Conservation (phyloP, 2,797 vertebrate genomes). For the Paramormyrops hopkinsi region DNA sequence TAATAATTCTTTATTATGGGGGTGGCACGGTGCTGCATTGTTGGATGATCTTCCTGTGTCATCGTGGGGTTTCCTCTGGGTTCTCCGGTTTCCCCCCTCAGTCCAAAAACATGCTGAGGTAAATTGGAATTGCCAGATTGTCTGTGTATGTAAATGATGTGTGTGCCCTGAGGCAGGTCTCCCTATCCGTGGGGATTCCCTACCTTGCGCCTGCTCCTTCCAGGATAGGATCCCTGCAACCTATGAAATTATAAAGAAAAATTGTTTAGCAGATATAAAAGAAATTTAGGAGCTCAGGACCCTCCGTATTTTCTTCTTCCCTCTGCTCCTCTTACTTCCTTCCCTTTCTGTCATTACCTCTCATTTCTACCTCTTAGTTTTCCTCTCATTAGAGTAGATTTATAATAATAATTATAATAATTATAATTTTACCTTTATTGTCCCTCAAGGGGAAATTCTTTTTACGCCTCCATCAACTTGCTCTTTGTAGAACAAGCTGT, state of each 20-base stretch:
- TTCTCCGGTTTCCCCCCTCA: neutral
- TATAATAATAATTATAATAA: neutral
- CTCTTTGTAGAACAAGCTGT: no score
- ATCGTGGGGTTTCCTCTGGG: neutral
- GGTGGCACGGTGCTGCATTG: neutral
- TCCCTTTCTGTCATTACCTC: neutral
- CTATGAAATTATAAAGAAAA: neutral
- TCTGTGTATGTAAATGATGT: neutral
- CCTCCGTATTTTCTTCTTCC: neutral
- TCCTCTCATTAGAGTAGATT: neutral
- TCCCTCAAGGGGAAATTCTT: no score
- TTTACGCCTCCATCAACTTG: no score
- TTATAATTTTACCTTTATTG: no score
- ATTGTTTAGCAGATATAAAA: neutral
- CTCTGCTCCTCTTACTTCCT: neutral
- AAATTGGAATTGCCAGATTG: neutral
- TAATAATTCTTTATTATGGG: neutral
- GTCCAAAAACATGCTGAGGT: neutral
- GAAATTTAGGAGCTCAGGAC: neutral
- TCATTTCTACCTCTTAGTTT: neutral
- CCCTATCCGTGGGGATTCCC: neutral
- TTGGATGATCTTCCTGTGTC: neutral
- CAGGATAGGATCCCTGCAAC: neutral
- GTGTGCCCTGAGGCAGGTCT: neutral
- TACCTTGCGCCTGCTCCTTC: neutral